A percentile compares a stretch with the other conserved stretches of the same genome.
phyloP scores from a whole-genome alignment of 2,797 vertebrate species.

The Falco columbarius region DNA sequence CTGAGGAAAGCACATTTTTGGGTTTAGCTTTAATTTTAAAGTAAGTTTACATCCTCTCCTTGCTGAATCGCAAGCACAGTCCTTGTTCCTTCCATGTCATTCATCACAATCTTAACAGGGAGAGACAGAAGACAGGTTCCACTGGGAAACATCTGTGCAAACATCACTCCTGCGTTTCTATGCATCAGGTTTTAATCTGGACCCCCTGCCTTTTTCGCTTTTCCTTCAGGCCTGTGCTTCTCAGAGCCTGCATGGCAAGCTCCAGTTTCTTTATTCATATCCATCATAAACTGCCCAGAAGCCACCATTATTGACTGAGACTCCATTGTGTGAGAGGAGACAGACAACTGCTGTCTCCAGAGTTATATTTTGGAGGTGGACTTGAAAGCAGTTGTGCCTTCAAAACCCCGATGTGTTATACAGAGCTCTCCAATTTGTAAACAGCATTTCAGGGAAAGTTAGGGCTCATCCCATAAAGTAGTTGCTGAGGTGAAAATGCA shows the following conservation, averaged over 20 bases:
- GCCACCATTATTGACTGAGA: neutral
- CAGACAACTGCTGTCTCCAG: neutral
- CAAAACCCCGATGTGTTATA: neutral
- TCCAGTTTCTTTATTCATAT: neutral
- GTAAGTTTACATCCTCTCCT: neutral
- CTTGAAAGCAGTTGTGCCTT: neutral
- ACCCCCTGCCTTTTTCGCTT: neutral
- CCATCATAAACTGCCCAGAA: neutral
- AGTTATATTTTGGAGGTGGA: neutral
- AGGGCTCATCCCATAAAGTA: neutral
- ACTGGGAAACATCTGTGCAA: constrained; percentile 39
- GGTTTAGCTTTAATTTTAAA: constrained; percentile 27
- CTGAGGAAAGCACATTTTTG: constrained; percentile 27
- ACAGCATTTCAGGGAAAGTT: neutral
- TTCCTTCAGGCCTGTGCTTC: neutral
- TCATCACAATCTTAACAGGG: constrained; percentile 9
- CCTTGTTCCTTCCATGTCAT: neutral
- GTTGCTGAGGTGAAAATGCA: neutral
- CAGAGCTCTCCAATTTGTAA: neutral
- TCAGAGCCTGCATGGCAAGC: neutral
- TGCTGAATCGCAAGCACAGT: neutral
- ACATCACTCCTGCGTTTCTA: neutral
- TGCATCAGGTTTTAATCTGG: constrained; percentile 17
- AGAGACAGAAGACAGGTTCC: constrained; percentile 2
- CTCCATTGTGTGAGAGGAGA: neutral